phyloP scores from a whole-genome alignment of 2,113 vertebrate species.

The Aplodontia rufa region DNA sequence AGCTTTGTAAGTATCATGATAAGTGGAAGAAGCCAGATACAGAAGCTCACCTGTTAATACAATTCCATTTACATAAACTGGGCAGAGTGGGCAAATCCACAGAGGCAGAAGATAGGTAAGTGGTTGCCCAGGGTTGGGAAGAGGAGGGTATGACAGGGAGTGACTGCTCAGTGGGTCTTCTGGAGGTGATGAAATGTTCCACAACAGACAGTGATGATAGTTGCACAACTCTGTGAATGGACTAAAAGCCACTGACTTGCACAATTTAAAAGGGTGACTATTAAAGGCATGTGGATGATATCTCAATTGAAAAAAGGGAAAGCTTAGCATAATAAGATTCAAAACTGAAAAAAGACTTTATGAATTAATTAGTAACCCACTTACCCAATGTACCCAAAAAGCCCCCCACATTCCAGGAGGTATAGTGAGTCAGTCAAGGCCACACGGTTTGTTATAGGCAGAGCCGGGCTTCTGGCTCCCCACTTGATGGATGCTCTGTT shows the following conservation, averaged over 20 bases:
- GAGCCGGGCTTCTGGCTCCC: background rate
- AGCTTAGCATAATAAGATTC: background rate
- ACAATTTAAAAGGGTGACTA: background rate
- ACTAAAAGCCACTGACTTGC: background rate
- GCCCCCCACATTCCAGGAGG: background rate
- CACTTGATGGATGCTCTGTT: background rate
- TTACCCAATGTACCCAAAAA: too few species aligned
- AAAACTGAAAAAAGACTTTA: background rate
- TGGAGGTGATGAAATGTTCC: background rate
- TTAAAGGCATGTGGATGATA: slow-evolving; percentile 13
- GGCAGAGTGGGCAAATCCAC: background rate
- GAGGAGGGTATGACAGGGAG: background rate
- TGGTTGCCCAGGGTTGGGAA: background rate
- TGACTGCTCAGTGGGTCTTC: background rate
- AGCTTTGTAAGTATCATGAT: background rate
- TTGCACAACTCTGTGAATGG: background rate
- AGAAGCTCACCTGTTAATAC: background rate
- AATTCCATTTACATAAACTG: background rate
- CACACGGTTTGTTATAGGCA: background rate
- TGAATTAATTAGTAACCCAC: background rate
- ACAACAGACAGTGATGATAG: background rate
- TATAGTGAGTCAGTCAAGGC: background rate
- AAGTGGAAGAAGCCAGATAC: background rate
- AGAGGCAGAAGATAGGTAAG: background rate
- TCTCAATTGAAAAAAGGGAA: background rate